Percentiles rank a stretch among this genome's conserved stretches.
Evolutionary conservation across 2,113 vertebrate genomes (phyloP).

Genomic region (Patagioenas fasciata): DNA sequence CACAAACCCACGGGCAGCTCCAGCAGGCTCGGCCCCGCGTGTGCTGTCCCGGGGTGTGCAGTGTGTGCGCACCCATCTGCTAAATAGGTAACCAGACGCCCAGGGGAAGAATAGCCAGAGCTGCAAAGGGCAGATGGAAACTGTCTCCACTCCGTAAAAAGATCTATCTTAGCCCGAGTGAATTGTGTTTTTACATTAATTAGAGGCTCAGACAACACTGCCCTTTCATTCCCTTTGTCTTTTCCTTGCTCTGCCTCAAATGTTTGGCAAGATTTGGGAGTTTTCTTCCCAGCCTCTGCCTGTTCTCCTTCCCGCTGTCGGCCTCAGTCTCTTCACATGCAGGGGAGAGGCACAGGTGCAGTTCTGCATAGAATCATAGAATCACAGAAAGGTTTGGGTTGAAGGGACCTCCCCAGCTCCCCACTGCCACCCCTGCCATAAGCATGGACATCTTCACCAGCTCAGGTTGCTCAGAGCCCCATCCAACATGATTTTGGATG

Average conservation of each 20-base stretch:
- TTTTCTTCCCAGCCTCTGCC: background rate
- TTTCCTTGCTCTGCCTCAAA: background rate
- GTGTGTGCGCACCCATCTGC: background rate
- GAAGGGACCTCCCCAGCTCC: too few relatives aligned
- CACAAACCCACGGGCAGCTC: background rate
- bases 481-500: background rate
- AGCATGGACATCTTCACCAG: too few relatives aligned
- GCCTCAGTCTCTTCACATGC: background rate
- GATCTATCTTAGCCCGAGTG: slow-evolving; percentile 45
- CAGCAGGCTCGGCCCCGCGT: background rate
- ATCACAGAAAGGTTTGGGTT: too few relatives aligned
- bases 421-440: too few relatives aligned
- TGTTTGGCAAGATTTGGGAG: background rate
- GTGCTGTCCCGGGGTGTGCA: background rate
- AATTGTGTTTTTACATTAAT: slow-evolving; percentile 70
- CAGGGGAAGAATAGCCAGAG: slow-evolving; percentile 39
- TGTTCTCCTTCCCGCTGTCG: background rate
- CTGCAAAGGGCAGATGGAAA: slow-evolving; percentile 72
- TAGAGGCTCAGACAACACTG: slow-evolving; percentile 48
- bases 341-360: too few relatives aligned
- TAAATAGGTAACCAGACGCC: slow-evolving; percentile 67
- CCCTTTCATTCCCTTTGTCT: slow-evolving; percentile 29
- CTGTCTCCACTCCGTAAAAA: slow-evolving; percentile 71
- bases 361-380: too few relatives aligned
- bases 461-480: too few relatives aligned